These are phyloP conservation scores for Amphimedon queenslandica DNA, from an alignment of 37 sponge, comb jelly and placozoan species.

Conservation along the genomic window DNA sequence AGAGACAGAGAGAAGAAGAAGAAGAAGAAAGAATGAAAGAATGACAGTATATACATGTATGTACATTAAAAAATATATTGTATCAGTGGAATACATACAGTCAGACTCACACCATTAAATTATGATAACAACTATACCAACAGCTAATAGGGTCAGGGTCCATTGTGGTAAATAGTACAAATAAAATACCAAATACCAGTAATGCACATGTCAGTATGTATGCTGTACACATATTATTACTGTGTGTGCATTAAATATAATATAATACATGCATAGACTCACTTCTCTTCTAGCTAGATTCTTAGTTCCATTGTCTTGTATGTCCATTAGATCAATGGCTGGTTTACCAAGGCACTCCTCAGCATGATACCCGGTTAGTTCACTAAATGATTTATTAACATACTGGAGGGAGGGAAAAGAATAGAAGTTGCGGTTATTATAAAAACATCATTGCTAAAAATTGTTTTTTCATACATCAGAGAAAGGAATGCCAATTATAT, in stretches of 20 bases:
- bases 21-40: background rate
- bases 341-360: slow-evolving; percentile 54
- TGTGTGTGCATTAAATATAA: background rate
- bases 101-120: no score
- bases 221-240: no score
- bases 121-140: no score
- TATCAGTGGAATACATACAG: no score
- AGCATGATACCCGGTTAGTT: slow-evolving; percentile 27
- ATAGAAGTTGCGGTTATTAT: no score
- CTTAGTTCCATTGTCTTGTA: slow-evolving; percentile 32
- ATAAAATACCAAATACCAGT: no score
- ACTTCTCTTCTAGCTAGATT: slow-evolving; percentile 9
- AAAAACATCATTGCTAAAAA: no score
- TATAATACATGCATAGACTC: background rate
- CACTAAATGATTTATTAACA: slow-evolving; percentile 54
- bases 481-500: no score
- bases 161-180: no score
- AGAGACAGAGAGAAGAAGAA: slow-evolving; percentile 12
- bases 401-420: slow-evolving; percentile 29
- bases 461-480: no score
- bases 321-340: background rate
- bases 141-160: no score
- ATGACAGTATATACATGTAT: background rate
- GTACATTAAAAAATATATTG: background rate
- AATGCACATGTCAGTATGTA: no score